Base-by-base conservation (phyloP, 2,888 invertebrate species). In the Epistrophella euchroma region DNA sequence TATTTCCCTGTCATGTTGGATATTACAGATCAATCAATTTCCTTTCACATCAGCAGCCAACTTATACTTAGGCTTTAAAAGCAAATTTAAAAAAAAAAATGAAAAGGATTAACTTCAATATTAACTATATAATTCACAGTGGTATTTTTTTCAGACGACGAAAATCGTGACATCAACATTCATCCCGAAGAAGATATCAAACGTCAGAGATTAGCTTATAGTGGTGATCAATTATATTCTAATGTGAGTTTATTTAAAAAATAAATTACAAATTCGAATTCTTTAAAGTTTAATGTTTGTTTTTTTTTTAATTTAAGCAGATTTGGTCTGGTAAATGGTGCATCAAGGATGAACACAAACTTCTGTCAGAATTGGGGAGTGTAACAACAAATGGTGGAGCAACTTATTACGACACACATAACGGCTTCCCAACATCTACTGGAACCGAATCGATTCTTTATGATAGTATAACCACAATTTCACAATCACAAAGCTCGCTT, bases 301-400 rank as follows among this genome's bases (percentile, higher is more conserved):
- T 28, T 35, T 58, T 19, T 40, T 56, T 71, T 45, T 32, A 52
- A 37, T 45, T 47, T 17, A 15, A 47, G 22, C 82, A 97, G 97
- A 96, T 97, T 88, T 97, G 97, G 94, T 96, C 97, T 88, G 95
- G 95, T 88, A 97, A 97, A 93, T 97, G 97, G 97, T 96, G 96
- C 92, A 95, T 97, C 91, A 97, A 97, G 92, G 97, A 97, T 92
- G 97, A 97, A 91, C 97, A 97, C 93, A 97, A 97, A 93, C 93
- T 97, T 68, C 93, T 97, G 88, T 97, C 97, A 62, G 97, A 97
- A 92, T 94, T 97, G 60, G 96, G 96, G 35, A 94, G 94, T 88
- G 93, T 94, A 47, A 94, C 94, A 66, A 92, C 93, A 73, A 93
- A 89, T 73, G 89, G 89, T 9, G 88, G 88, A 25, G 82, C 83